Conservation (phyloP, 2,888 invertebrate genomes). For the Ormia ochracea region DNA sequence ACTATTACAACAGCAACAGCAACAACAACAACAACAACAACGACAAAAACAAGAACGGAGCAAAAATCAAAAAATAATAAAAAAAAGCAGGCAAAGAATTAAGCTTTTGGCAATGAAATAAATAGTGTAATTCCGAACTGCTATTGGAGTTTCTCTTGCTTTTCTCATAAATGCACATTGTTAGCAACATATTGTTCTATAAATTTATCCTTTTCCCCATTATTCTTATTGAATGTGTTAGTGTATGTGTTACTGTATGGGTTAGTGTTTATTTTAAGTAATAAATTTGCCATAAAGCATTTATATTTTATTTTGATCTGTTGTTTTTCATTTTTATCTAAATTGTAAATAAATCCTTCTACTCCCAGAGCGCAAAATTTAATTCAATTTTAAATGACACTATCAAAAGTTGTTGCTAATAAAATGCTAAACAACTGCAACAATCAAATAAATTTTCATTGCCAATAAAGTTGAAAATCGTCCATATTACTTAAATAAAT, state of each 20-base stretch:
- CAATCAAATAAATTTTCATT: conserved; percentile 3
- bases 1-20: background rate
- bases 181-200: conserved; percentile 52
- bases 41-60: too few species aligned
- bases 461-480: background rate
- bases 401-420: conserved; percentile 29
- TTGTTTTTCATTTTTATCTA: conserved; percentile 36
- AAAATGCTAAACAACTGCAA: conserved; percentile 38
- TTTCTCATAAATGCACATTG: conserved; percentile 38
- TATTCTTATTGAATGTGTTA: background rate
- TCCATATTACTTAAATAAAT: too few species aligned
- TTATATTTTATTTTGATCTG: conserved; percentile 45
- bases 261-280: background rate
- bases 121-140: conserved; percentile 34
- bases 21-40: too few species aligned
- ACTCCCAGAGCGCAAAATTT: conserved; percentile 24
- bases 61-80: too few species aligned
- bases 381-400: conserved; percentile 60
- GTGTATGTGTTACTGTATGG: too few species aligned
- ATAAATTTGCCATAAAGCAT: conserved; percentile 34
- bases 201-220: conserved; percentile 27
- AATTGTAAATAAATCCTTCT: conserved; percentile 47
- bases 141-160: background rate
- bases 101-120: conserved; percentile 51
- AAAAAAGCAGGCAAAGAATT: background rate